These are phyloP conservation scores for Setipinna tenuifilis DNA, from an alignment of 2,797 vertebrate genomes.

Conservation along the genomic window DNA sequence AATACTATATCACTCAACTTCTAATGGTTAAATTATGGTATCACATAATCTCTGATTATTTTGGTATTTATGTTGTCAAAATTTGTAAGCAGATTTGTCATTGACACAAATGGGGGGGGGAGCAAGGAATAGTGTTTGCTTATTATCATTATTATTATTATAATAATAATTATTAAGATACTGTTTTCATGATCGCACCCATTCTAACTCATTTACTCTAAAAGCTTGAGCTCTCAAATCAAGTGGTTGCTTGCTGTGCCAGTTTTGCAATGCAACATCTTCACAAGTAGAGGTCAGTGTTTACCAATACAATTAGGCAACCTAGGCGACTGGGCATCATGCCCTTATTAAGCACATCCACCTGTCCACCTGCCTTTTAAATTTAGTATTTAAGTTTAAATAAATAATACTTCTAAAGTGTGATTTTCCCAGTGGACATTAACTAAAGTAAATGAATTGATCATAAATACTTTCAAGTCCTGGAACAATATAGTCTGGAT, in stretches of 20 bases:
- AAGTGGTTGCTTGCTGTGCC: no score
- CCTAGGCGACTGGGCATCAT: not conserved
- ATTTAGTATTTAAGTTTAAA: not conserved
- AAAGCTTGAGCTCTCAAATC: no score
- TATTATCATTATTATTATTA: not conserved
- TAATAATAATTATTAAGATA: no score
- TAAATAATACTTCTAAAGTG: no score
- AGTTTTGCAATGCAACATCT: not conserved
- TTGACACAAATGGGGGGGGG: not conserved
- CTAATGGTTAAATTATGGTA: not conserved
- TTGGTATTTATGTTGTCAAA: not conserved
- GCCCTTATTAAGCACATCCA: not conserved
- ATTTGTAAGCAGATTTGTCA: not conserved
- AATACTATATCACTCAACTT: not conserved
- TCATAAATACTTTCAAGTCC: no score
- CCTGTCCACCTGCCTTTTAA: not conserved
- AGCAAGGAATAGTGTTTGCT: not conserved
- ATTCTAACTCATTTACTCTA: no score
- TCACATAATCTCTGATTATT: not conserved
- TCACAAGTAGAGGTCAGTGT: constrained; percentile 24
- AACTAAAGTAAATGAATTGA: no score
- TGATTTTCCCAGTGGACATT: no score
- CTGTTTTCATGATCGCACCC: no score
- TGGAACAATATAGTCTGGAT: no score
- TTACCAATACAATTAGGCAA: not conserved